Percentiles rank a stretch among this genome's conserved stretches.
Conservation (phyloP, 2,888 invertebrate species). For the Cenopis cana region DNA sequence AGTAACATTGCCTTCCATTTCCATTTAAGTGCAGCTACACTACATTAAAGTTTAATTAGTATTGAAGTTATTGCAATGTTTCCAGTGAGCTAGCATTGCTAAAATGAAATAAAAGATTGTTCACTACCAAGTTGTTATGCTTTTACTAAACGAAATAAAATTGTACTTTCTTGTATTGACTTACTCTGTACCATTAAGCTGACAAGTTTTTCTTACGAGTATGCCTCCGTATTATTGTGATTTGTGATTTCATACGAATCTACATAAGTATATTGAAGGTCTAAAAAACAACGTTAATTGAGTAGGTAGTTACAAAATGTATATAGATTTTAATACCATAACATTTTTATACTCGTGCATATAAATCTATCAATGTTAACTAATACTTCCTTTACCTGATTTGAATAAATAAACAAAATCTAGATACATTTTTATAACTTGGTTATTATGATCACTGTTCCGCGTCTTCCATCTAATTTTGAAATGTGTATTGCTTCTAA, state of each 20-base stretch:
- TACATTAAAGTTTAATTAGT: not conserved
- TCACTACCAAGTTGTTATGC: not conserved
- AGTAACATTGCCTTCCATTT: not conserved
- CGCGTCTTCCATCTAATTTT: conserved; percentile 71
- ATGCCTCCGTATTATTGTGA: conserved; percentile 41
- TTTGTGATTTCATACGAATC: conserved; percentile 56
- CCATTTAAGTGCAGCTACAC: not conserved
- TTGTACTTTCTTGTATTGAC: not conserved
- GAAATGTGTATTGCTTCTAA: conserved; percentile 47
- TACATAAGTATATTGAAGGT: conserved; percentile 55
- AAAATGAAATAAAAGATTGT: not conserved
- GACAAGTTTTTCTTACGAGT: not conserved
- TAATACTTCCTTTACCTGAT: conserved; percentile 43
- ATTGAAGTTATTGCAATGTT: not conserved
- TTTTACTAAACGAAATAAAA: not conserved
- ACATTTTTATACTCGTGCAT: conserved; percentile 74
- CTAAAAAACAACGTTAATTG: conserved; percentile 66
- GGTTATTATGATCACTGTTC: conserved; percentile 26
- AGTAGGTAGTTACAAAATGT: conserved; percentile 73
- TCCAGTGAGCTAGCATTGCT: not conserved
- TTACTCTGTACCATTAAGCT: not conserved
- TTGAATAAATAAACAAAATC: conserved; percentile 15
- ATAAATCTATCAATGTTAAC: conserved; percentile 49
- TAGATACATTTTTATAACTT: conserved; percentile 24
- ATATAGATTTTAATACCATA: conserved; percentile 70